Evolutionary conservation across 2,113 vertebrate species (phyloP), one percentile per base, ranked within the genome.

Genomic region (Podarcis muralis): DNA sequence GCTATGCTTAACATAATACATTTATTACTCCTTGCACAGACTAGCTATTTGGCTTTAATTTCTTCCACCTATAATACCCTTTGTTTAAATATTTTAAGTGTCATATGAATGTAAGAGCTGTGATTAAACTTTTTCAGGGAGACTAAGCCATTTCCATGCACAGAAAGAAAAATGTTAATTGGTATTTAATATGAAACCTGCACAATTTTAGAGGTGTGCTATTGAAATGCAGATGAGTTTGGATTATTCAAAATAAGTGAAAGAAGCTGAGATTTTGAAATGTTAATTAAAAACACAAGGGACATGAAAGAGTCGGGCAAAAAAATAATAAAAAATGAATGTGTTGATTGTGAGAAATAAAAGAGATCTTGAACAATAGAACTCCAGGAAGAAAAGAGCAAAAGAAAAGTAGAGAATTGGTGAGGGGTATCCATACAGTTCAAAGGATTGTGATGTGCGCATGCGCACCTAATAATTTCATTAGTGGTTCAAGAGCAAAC

Each of bases 281-380:
- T 83, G 88, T 85, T 95, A 92, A 93, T 89, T 93, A 95, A 86
- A 96, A 93, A 92, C 92, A 93, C 68, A 65, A 89, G n/a, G 81
- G 71, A 92, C 62, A 92, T 3, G n/a, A 92, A 81, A 75, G 20
- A 8, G 81, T 82, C 20, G 7, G 1, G 3, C 16, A 32, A 35
- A 35, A 74, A 74, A 2, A 62, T n/a, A n/a, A 20, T 43, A 59
- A 11, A 11, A 82, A 53, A 30, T 2, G 0, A 84, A 89, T 53
- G 30, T 84, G 89, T 91, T 93, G 91, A 92, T 76, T 81, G 43
- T 79, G 77, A 93, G 81, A 89, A 90, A 94, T 76, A 87, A 72
- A 91, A 5, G 90, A 90, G 84, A 78, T 15, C 12, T 86, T 83
- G 89, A n/a, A 18, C 23, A 85, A 13, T 57, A 93, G 75, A 92